Evolutionary conservation across 2,797 vertebrate species (phyloP).

Genomic region (Takifugu rubripes): DNA sequence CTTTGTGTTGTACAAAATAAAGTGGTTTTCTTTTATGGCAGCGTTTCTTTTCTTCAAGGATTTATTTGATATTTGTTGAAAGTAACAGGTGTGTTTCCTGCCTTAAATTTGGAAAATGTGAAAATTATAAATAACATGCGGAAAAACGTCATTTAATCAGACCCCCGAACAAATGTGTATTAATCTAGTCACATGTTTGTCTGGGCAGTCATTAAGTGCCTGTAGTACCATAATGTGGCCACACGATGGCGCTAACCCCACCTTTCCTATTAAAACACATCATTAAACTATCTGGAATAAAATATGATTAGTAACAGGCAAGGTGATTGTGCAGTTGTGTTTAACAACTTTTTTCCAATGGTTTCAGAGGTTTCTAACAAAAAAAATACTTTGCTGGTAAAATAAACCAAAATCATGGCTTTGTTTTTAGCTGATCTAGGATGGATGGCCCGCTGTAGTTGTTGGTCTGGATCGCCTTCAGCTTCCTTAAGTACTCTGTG

Average conservation of each 20-base stretch:
- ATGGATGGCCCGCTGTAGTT: conserved; percentile 61
- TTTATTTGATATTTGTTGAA: not conserved
- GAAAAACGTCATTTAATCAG: no score
- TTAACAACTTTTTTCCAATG: no score
- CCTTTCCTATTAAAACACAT: not conserved
- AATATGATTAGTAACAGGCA: no score
- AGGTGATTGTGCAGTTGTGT: no score
- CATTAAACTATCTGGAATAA: no score
- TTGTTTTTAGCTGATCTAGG: conserved; percentile 50
- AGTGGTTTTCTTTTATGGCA: conserved; percentile 45
- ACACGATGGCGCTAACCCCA: conserved; percentile 5
- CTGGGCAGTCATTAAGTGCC: not conserved
- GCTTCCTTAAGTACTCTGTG: conserved; percentile 46
- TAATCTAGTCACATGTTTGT: no score
- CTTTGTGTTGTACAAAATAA: conserved; percentile 52
- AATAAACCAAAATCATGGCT: not conserved
- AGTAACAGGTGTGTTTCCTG: not conserved
- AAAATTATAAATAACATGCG: no score
- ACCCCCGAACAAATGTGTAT: no score
- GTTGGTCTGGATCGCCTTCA: conserved; percentile 60
- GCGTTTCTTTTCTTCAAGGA: not conserved
- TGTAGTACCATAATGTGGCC: conserved; percentile 12
- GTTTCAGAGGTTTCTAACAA: no score
- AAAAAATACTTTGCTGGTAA: no score
- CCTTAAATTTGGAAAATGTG: no score